Evolutionary conservation across 2,113 vertebrate genomes (phyloP).

Genomic region (Buteo buteo): DNA sequence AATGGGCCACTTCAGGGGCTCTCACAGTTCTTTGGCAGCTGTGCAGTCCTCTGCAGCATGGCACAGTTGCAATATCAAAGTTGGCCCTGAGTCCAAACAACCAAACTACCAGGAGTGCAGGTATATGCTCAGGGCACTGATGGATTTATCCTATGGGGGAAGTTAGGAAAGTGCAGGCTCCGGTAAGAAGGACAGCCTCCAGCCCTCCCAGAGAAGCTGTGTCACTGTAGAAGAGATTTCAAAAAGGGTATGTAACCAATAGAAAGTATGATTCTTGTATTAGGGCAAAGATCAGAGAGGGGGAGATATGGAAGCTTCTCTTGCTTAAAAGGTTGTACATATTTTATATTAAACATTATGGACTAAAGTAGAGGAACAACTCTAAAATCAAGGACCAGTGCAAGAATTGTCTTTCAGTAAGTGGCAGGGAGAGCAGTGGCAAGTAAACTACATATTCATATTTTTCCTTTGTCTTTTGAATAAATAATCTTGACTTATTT

Average conservation of each 20-base stretch:
- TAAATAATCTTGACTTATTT: neutral
- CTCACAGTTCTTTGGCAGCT: neutral
- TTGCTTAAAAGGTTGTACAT: neutral
- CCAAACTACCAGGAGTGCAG: accelerated
- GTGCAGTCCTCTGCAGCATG: neutral
- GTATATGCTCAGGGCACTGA: no score
- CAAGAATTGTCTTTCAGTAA: neutral
- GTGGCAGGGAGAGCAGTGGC: neutral
- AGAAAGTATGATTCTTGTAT: neutral
- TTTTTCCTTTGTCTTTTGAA: neutral
- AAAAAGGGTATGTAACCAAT: neutral
- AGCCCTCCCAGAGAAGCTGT: neutral
- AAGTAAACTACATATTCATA: neutral
- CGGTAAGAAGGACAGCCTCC: neutral
- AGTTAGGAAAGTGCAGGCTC: neutral
- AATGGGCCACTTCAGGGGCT: neutral
- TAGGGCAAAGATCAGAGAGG: neutral
- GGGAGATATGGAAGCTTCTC: neutral
- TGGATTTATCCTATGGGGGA: neutral
- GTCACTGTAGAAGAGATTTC: neutral
- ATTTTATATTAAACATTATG: neutral
- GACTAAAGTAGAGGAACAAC: neutral
- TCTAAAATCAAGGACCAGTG: neutral
- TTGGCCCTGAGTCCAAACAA: neutral
- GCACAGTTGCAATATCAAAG: neutral